Base-by-base conservation (phyloP, 2,797 vertebrate genomes). In the Enteromius anoplus region DNA sequence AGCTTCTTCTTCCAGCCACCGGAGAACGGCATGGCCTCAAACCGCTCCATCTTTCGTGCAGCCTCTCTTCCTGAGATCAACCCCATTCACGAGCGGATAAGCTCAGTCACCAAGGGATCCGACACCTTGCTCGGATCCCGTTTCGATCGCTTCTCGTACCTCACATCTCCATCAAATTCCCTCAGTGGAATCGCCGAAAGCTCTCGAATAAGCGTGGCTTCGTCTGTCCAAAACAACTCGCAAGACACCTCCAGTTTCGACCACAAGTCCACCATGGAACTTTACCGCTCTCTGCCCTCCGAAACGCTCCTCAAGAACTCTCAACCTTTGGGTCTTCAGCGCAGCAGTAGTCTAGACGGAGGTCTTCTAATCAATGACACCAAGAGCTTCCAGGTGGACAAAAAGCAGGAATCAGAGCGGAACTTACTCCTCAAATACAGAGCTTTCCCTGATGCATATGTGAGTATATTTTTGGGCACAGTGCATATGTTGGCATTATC, bases 371-470 rank as follows among this genome's bases (percentile, higher is more conserved):
- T 91, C 85, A 93, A 80, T 75, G 92, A 86, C 12, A 5, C 82
- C 2, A 82, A 88, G 12, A 84, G 58, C 55, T 85, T 91, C 79
- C 90, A 89, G 34, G 32, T 73, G 9, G 88, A 5, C 65, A 87
- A 86, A 42, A 85, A 86, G 32, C 73, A 80, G 0, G 91, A 92
- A 53, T 87, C 80, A 0, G 91, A 91, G 45, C 90, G 2, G 32
- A 91, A 75, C 45, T 19, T 88, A 0, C 2, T 51, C 0, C 65
- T 82, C 5, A 95, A 94, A 78, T 93, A 94, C 88, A 90, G 92
- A 85, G 94, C 94, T n/a, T 95, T 95, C 85, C 94, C 95, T 0
- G 95, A 96, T 65, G 93, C 93, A 40, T 96, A 95, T 86, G 96
- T 96, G 83, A 96, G 95, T 95, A 87, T 32, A 8, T 1, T 37